Conservation (phyloP, 2,888 invertebrate species). For the Pseudanteris insignis region DNA sequence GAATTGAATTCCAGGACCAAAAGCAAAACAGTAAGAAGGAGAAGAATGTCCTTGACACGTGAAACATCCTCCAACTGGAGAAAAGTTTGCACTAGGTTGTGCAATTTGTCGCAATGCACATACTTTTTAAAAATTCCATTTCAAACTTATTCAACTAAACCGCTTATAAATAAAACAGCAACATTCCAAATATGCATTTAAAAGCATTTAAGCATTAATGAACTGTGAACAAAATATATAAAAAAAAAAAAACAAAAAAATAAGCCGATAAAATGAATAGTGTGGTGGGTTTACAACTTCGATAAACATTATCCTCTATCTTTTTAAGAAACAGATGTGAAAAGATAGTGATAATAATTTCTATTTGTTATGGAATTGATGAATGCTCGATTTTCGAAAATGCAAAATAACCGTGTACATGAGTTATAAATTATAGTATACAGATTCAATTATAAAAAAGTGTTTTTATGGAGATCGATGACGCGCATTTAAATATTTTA, state of each 20-base stretch:
- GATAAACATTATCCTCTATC: constrained; percentile 32
- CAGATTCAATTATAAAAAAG: constrained; percentile 15
- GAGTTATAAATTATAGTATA: constrained; percentile 10
- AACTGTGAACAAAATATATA: constrained; percentile 3
- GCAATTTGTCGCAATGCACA: constrained; percentile 96
- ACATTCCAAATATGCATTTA: constrained; percentile 14
- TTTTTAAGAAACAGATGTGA: constrained; percentile 20
- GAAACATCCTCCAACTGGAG: constrained; percentile 95
- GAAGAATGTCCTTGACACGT: constrained; percentile 97
- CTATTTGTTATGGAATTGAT: constrained; percentile 39
- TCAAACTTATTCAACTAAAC: constrained; percentile 1
- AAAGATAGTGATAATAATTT: constrained; percentile 13
- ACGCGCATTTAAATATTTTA: constrained; percentile 35
- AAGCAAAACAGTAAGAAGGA: constrained; percentile 90
- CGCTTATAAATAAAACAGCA: constrained; percentile 8
- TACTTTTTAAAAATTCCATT: constrained; percentile 75
- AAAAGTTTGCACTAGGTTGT: constrained; percentile 98
- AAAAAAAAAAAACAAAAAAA: constrained; percentile 5
- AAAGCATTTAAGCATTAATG: too few species aligned
- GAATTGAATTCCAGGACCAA: too few species aligned
- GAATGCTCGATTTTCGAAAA: constrained; percentile 14
- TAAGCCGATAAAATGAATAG: too few species aligned
- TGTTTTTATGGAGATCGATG: constrained; percentile 24
- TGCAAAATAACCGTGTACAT: constrained; percentile 14
- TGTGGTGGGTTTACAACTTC: too few species aligned